phyloP scores from a whole-genome alignment of 1,140 invertebrate genomes.

The Eubasilissa regina region DNA sequence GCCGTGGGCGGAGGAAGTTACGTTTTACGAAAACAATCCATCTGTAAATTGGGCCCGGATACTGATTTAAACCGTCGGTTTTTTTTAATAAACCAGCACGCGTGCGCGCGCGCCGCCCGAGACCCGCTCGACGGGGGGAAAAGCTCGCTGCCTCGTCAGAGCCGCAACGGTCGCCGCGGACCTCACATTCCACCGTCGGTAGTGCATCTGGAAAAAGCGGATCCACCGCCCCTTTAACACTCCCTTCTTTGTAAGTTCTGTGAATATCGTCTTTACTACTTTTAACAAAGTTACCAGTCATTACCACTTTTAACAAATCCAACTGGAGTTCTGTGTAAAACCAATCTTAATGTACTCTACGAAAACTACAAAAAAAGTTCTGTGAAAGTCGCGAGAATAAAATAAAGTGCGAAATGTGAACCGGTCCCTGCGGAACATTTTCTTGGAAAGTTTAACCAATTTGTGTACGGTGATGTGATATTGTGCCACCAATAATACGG shows the following conservation, averaged over 20 bases:
- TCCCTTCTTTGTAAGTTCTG: constrained; percentile 55
- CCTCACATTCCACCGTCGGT: constrained; percentile 72
- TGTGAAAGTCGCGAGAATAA: constrained; percentile 30
- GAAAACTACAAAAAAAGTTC: not conserved
- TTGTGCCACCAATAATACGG: not conserved
- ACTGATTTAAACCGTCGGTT: constrained; percentile 57
- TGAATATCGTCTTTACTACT: constrained; percentile 1
- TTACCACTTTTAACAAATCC: not conserved
- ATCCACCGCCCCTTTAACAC: constrained; percentile 54
- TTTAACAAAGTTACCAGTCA: not conserved
- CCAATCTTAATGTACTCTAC: not conserved
- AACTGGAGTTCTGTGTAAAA: constrained; percentile 10
- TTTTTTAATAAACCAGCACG: constrained; percentile 45
- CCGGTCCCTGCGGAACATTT: not conserved
- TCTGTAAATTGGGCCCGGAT: constrained; percentile 60
- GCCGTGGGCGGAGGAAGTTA: constrained; percentile 51
- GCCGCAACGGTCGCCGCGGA: constrained; percentile 72
- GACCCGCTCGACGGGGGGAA: constrained; percentile 37
- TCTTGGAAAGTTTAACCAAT: constrained; percentile 1
- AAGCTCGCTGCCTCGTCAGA: constrained; percentile 65
- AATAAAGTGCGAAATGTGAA: constrained; percentile 15
- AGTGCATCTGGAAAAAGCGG: constrained; percentile 55
- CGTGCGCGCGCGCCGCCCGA: constrained; percentile 35
- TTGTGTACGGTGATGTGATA: constrained; percentile 12
- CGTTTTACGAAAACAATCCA: constrained; percentile 59